A percentile compares a stretch with the other conserved stretches of the same genome.
These are phyloP conservation scores for Hippopotamyrus pictus DNA, from an alignment of 2,797 vertebrate species.

Conservation along the genomic window DNA sequence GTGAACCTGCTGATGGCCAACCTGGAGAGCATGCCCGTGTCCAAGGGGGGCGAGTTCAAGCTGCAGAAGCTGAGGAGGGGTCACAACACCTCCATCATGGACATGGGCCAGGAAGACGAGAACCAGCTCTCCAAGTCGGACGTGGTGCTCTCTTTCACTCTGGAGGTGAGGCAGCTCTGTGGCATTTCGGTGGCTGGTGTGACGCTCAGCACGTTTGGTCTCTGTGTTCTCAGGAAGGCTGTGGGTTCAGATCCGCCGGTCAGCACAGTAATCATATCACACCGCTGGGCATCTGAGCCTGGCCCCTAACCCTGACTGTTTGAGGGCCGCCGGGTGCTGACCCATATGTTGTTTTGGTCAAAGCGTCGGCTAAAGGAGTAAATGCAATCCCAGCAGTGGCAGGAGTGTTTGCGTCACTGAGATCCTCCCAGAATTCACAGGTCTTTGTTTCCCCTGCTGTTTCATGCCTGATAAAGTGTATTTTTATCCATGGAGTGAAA, in stretches of 20 bases:
- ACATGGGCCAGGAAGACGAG: conserved; percentile 98
- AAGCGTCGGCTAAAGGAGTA: background rate
- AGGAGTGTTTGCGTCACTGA: background rate
- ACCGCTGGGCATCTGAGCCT: background rate
- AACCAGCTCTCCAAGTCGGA: conserved; percentile 97
- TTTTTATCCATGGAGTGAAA: conserved; percentile 20
- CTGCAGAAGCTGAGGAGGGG: conserved; percentile 95
- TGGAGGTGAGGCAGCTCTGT: conserved; percentile 70
- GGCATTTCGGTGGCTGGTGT: background rate
- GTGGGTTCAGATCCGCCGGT: background rate
- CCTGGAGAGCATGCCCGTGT: conserved; percentile 97
- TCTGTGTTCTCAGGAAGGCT: background rate
- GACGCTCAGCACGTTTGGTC: background rate
- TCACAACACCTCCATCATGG: conserved; percentile 97
- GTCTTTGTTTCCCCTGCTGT: conserved; percentile 3
- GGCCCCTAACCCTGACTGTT: background rate
- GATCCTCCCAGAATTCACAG: background rate
- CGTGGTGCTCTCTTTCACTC: conserved; percentile 86
- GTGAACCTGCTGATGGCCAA: conserved; percentile 98
- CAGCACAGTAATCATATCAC: background rate
- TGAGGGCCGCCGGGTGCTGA: background rate
- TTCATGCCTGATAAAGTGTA: background rate
- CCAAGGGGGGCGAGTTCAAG: conserved; percentile 97
- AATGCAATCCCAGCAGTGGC: too few species aligned
- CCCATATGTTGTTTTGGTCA: background rate